phyloP scores from a whole-genome alignment of 2,797 vertebrate genomes.

The Varecia variegata region DNA sequence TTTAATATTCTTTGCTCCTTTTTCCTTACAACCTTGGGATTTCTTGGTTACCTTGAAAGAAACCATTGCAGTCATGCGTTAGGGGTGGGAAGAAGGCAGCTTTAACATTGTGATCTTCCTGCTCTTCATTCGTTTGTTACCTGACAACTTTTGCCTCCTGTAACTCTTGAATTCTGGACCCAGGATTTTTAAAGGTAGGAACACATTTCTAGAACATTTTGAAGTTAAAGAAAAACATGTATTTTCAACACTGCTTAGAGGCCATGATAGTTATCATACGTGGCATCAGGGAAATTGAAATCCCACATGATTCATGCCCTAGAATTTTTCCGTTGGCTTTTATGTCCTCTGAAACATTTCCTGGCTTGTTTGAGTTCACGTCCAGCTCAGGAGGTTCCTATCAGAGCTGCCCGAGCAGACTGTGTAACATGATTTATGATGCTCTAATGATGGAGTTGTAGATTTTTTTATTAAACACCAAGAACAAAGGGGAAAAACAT shows the following conservation, averaged over 20 bases:
- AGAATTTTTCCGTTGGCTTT: background rate
- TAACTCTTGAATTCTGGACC: background rate
- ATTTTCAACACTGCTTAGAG: background rate
- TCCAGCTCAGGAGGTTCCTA: constrained; percentile 50
- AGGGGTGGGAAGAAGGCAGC: background rate
- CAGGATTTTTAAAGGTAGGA: background rate
- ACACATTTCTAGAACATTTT: background rate
- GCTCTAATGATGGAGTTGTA: constrained; percentile 38
- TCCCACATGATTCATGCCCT: constrained; percentile 33
- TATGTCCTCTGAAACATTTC: constrained; percentile 77
- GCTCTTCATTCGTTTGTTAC: background rate
- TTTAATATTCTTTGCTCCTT: background rate
- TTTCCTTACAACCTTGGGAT: constrained; percentile 3
- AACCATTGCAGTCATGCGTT: background rate
- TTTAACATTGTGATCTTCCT: background rate
- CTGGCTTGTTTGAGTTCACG: constrained; percentile 72
- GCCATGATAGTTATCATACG: background rate
- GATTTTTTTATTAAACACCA: constrained; percentile 79
- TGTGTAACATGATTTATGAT: constrained; percentile 74
- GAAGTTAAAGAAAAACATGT: background rate
- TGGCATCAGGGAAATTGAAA: constrained; percentile 38
- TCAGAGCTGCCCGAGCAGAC: constrained; percentile 51
- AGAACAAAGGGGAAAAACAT: constrained; percentile 53
- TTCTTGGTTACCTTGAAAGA: constrained; percentile 74
- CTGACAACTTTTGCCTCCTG: background rate